A percentile compares a stretch with the other conserved stretches of the same genome.
Conservation (phyloP, 1,140 invertebrate genomes). For the Nephila pilipes region DNA sequence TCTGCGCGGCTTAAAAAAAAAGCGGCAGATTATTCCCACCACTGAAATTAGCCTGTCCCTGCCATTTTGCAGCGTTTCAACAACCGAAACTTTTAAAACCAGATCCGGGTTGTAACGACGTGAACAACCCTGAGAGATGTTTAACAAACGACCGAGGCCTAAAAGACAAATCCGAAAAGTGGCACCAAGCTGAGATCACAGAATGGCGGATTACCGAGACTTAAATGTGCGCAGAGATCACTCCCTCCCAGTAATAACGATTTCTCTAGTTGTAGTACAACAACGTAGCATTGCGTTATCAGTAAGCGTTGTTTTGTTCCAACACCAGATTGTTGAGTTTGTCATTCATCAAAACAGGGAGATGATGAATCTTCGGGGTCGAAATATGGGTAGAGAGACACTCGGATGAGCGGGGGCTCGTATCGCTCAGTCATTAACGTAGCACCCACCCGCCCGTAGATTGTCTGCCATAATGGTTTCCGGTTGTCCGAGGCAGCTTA, state of each 20-base stretch:
- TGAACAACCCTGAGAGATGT: background rate
- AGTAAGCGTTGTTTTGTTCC: conserved; percentile 56
- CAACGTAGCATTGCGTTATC: background rate
- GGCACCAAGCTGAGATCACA: conserved; percentile 19
- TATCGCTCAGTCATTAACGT: conserved; percentile 65
- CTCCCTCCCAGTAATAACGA: background rate
- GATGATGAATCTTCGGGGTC: conserved; percentile 73
- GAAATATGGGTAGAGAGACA: conserved; percentile 40
- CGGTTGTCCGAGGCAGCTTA: conserved; percentile 66
- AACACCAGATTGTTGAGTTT: conserved; percentile 70
- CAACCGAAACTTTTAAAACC: background rate
- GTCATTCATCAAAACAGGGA: conserved; percentile 73
- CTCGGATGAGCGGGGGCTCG: conserved; percentile 9
- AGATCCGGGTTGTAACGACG: background rate
- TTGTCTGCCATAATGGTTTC: conserved; percentile 66
- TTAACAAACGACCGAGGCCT: background rate
- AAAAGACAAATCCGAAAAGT: conserved; percentile 13
- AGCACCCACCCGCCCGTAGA: conserved; percentile 20
- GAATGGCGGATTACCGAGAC: conserved; percentile 5
- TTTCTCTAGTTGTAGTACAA: conserved; percentile 23
- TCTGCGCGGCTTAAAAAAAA: background rate
- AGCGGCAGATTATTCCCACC: background rate
- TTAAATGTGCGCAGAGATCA: background rate
- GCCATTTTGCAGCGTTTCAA: background rate
- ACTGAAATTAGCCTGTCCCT: background rate